These are phyloP conservation scores for Struthio camelus DNA, from an alignment of 2,113 vertebrate genomes.

Conservation along the genomic window DNA sequence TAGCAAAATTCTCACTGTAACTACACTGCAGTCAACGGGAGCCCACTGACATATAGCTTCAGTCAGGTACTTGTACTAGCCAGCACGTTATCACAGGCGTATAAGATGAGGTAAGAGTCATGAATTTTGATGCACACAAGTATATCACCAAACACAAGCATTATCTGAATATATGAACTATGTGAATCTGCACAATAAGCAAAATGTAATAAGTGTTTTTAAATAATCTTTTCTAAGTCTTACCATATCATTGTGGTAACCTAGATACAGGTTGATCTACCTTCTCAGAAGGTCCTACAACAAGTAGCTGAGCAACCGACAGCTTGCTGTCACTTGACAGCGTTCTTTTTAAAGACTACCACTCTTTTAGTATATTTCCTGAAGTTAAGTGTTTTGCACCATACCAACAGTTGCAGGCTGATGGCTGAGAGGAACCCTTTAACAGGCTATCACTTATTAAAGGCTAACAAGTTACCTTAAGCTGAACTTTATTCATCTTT, in stretches of 20 bases:
- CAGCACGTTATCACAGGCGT: background rate
- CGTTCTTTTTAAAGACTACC: background rate
- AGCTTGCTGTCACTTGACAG: background rate
- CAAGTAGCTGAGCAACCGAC: background rate
- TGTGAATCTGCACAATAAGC: background rate
- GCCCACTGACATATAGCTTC: background rate
- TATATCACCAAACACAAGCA: background rate
- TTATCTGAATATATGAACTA: background rate
- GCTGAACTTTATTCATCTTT: background rate
- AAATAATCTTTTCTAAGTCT: fast-evolving
- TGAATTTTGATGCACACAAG: background rate
- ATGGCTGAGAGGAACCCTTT: background rate
- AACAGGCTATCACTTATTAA: background rate
- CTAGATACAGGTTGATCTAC: background rate
- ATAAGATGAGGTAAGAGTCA: background rate
- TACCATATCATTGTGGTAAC: background rate
- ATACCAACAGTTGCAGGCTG: background rate
- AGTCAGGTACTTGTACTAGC: background rate
- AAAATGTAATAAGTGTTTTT: fast-evolving
- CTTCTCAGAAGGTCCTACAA: background rate
- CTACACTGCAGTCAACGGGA: background rate
- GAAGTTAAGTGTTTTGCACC: background rate
- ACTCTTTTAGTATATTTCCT: background rate
- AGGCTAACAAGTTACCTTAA: background rate
- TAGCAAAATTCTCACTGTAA: background rate